These are phyloP conservation scores for Drosophila guanche DNA, from an alignment of 1,140 invertebrate species.

Conservation along the genomic window DNA sequence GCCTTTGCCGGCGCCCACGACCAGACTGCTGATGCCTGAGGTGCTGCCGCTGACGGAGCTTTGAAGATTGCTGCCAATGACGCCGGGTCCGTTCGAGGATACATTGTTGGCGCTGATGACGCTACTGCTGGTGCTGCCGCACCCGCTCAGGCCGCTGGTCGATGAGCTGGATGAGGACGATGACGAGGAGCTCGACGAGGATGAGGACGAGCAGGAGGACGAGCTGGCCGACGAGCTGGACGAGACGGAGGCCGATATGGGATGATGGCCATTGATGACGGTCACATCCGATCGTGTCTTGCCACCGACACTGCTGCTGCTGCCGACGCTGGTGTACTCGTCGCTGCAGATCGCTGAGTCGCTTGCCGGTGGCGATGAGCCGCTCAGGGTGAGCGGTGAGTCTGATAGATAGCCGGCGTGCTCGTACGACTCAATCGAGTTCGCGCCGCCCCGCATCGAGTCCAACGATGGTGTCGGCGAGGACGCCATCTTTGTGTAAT, in stretches of 20 bases:
- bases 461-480: conserved; percentile 95
- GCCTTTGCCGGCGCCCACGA: conserved; percentile 65
- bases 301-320: conserved; percentile 55
- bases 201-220: conserved; percentile 68
- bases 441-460: conserved; percentile 94
- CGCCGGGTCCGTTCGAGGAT: conserved; percentile 62
- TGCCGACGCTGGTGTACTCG: conserved; percentile 83
- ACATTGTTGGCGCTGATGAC: conserved; percentile 62
- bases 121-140: conserved; percentile 75
- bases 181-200: conserved; percentile 54
- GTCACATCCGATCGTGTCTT: conserved; percentile 65
- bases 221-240: conserved; percentile 75
- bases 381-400: conserved; percentile 91
- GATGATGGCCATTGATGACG: conserved; percentile 75
- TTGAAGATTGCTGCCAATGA: conserved; percentile 75
- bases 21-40: conserved; percentile 57
- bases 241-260: conserved; percentile 79
- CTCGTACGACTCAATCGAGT: conserved; percentile 93
- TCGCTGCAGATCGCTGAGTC: conserved; percentile 90
- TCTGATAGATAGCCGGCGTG: conserved; percentile 85
- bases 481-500: conserved; percentile 82
- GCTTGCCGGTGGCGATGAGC: conserved; percentile 91
- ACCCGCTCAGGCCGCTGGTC: conserved; percentile 74
- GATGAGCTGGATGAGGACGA: conserved; percentile 73
- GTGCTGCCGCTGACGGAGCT: conserved; percentile 35